phyloP scores from a whole-genome alignment of 2,797 vertebrate genomes.

The Peromyscus eremicus region DNA sequence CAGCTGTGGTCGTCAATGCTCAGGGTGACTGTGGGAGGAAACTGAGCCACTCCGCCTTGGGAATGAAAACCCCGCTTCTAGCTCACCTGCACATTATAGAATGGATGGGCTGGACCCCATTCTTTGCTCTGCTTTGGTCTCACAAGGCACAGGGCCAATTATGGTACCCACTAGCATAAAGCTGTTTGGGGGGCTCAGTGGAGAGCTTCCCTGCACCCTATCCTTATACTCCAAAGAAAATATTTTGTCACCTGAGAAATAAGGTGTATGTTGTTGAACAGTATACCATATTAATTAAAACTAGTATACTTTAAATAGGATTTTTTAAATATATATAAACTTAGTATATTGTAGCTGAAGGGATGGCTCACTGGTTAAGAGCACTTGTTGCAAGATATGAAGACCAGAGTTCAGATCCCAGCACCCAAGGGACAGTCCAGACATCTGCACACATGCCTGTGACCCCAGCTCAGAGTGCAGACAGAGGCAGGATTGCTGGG shows the following conservation, averaged over 20 bases:
- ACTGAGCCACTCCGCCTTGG: neutral
- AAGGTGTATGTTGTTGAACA: neutral
- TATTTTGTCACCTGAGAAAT: neutral
- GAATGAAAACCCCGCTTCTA: neutral
- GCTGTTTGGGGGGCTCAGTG: neutral
- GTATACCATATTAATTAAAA: neutral
- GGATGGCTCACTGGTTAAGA: neutral
- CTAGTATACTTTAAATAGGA: neutral
- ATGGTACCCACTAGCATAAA: neutral
- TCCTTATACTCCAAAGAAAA: fast-evolving
- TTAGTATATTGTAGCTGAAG: neutral
- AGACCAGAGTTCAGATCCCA: neutral
- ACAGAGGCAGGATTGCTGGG: neutral
- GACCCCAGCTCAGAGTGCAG: no score
- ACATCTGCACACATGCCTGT: neutral
- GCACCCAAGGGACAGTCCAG: neutral
- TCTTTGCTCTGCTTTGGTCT: neutral
- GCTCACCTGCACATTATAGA: neutral
- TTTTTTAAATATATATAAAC: neutral
- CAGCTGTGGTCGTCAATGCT: neutral
- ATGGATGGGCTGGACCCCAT: neutral
- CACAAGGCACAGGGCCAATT: neutral
- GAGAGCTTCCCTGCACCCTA: fast-evolving
- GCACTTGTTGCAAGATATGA: neutral
- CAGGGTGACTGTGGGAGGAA: neutral